Evolutionary conservation across 1,140 invertebrate genomes (phyloP), one percentile per base, ranked within the genome.

Genomic region (Olivierus martensii): DNA sequence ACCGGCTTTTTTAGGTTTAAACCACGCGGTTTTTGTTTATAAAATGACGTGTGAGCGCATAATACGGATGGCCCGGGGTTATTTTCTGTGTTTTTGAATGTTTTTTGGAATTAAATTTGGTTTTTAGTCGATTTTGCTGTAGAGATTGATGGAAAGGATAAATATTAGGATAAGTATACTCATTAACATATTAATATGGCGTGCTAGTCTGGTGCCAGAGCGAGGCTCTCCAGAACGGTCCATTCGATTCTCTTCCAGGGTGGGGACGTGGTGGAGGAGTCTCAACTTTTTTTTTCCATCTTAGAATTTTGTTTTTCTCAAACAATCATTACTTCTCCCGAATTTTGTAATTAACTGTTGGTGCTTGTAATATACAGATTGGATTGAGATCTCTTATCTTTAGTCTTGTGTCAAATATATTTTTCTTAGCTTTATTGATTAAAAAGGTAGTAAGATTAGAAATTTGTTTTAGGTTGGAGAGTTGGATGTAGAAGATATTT

Each of bases 171-270:
- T 56, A 56, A 56, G 54, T 56, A 56, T 56, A 56, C 54, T 56
- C 49, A 56, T 56, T 56, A 56, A 52, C 54, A 56, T 56, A 56
- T 52, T 56, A 56, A 56, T 51, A 52, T 56, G 49, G 54, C 54
- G 54, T 52, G 50, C 49, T 49, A 51, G 49, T 49, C 51, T 52
- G 49, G 49, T 48, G 50, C 54, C 54, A 49, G 54, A 56, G 47
- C 49, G 54, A 56, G 54, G 54, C 28, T 28, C 54, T 56, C 39
- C 21, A 49, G 50, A 39, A 46, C 49, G 51, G 49, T 52, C 54
- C 49, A 56, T 39, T 56, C 28, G 35, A 48, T 39, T 43, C 50
- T 55, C 34, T 47, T 43, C 14, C 43, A 43, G 48, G 37, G 45
- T 55, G 38, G 46, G 22, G 48, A 50, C 49, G 49, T 46, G 48